These are phyloP conservation scores for Vidua macroura DNA, from an alignment of 2,113 vertebrate genomes.

Conservation along the genomic window DNA sequence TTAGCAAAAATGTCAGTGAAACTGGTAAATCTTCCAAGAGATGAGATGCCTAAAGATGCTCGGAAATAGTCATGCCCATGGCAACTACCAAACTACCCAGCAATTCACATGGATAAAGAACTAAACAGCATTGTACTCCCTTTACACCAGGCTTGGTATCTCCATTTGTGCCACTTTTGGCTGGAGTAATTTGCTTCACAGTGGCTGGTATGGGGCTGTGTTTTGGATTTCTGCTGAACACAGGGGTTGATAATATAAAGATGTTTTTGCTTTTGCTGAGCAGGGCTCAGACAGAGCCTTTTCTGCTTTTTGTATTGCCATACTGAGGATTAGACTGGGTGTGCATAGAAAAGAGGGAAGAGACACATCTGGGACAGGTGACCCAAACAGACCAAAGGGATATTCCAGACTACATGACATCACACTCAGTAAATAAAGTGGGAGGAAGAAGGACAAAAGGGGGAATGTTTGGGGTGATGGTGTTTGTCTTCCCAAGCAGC, in stretches of 20 bases:
- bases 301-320: not conserved
- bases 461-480: not conserved
- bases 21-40: not conserved
- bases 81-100: not conserved
- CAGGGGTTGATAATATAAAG: not conserved
- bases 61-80: not conserved
- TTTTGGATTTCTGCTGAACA: not conserved
- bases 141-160: not conserved
- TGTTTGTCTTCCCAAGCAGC: not conserved
- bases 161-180: not conserved
- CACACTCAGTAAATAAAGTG: not conserved
- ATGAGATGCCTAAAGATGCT: not conserved
- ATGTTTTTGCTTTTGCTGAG: not conserved
- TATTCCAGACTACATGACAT: not conserved
- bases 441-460: not conserved
- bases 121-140: not conserved
- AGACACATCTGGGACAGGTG: accelerated
- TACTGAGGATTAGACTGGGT: not conserved
- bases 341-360: not conserved
- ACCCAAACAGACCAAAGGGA: not conserved
- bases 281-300: not conserved
- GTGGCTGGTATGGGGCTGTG: not conserved
- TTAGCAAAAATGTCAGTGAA: not conserved
- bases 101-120: not conserved
- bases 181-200: not conserved